These are phyloP conservation scores for Odocoileus hemionus DNA, from an alignment of 2,113 vertebrate genomes.

Conservation along the genomic window DNA sequence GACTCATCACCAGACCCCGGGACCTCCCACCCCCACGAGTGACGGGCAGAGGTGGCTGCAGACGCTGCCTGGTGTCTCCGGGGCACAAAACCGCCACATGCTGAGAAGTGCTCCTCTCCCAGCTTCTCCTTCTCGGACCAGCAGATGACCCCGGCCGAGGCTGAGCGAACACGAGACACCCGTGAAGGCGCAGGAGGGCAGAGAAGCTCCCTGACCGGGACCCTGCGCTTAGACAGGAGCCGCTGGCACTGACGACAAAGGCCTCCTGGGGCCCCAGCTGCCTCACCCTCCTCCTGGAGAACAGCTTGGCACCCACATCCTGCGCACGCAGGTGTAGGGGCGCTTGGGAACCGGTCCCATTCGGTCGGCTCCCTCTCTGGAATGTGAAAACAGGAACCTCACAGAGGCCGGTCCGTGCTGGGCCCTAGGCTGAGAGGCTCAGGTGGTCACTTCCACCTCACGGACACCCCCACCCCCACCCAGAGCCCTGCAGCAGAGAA, in stretches of 20 bases:
- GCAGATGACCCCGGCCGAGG: not conserved
- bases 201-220: not conserved
- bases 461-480: not conserved
- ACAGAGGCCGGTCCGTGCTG: not conserved
- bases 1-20: not conserved
- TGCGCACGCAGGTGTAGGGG: not conserved
- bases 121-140: not conserved
- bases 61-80: not conserved
- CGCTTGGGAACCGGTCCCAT: not conserved
- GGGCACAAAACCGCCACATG: not conserved
- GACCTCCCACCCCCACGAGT: accelerated
- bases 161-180: not conserved
- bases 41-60: not conserved
- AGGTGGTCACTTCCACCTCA: not conserved
- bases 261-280: not conserved
- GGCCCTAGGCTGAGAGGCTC: not conserved
- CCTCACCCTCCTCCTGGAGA: not conserved
- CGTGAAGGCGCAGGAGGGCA: no score
- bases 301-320: not conserved
- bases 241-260: no score
- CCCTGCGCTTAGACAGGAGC: not conserved
- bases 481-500: not conserved
- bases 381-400: not conserved
- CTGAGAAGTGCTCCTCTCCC: not conserved
- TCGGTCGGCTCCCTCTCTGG: not conserved